Evolutionary conservation across 2,113 vertebrate genomes (phyloP).

Genomic region (Eubucco bourcierii): DNA sequence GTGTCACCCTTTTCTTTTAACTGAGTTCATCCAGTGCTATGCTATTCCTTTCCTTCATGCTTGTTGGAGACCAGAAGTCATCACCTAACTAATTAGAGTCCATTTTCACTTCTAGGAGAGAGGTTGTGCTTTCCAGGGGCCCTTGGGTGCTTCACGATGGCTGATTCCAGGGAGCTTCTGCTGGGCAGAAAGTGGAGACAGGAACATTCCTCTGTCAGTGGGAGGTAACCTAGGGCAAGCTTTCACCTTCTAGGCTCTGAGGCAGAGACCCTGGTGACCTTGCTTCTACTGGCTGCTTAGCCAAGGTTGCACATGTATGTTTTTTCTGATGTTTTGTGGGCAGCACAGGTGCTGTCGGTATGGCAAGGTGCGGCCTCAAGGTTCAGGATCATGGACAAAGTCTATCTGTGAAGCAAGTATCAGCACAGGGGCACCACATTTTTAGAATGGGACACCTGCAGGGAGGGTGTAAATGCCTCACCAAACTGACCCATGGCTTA

Average conservation of each 20-base stretch:
- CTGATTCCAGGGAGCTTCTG: not conserved
- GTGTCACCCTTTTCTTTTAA: not conserved
- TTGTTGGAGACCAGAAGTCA: not conserved
- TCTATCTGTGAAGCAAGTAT: not conserved
- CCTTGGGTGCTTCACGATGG: not conserved
- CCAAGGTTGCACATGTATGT: not conserved
- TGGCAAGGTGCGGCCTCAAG: not conserved
- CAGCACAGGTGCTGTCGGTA: not conserved
- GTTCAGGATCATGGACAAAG: not conserved
- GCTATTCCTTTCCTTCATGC: not conserved
- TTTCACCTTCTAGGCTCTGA: not conserved
- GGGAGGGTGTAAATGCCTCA: not conserved
- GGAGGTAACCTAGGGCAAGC: not conserved
- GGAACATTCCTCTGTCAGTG: rapidly evolving
- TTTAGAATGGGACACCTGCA: not conserved
- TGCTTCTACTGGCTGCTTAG: not conserved
- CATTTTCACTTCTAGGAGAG: not conserved
- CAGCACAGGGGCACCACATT: not conserved
- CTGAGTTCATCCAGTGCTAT: not conserved
- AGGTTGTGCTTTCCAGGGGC: rapidly evolving
- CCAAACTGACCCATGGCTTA: not conserved
- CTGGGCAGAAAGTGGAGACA: not conserved
- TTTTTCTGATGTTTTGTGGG: not conserved
- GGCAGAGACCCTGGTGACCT: not conserved
- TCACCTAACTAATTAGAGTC: not conserved